Evolutionary conservation across 2,113 vertebrate genomes (phyloP).

Genomic region (Alligator mississippiensis): DNA sequence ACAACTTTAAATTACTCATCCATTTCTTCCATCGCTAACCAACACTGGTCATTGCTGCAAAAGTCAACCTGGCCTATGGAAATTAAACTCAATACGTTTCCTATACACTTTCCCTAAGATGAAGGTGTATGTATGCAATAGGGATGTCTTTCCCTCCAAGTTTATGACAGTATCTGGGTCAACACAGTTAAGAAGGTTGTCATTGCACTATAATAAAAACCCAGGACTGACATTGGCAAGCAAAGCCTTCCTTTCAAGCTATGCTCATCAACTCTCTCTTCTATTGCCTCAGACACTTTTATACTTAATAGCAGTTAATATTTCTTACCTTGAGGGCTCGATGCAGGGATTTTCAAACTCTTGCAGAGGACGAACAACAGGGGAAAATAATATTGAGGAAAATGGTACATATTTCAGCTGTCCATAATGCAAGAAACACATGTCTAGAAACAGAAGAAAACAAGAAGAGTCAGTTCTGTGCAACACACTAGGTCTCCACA

Average conservation of each 20-base stretch:
- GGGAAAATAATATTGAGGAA: background rate
- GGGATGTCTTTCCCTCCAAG: background rate
- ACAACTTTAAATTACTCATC: background rate
- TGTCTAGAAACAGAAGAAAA: background rate
- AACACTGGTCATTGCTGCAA: background rate
- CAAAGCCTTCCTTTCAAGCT: background rate
- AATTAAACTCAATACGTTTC: background rate
- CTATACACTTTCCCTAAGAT: background rate
- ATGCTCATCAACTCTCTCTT: background rate
- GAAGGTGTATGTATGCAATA: background rate
- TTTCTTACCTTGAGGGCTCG: background rate
- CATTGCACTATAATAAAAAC: background rate
- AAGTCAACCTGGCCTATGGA: background rate
- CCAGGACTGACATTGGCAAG: background rate
- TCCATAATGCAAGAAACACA: background rate
- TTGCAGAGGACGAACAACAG: background rate
- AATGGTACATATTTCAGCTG: background rate
- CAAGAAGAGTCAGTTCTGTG: background rate
- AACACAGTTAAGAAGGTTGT: background rate
- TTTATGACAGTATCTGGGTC: background rate
- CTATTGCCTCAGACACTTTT: background rate
- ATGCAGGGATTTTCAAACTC: background rate
- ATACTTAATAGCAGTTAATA: background rate
- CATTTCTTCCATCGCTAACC: background rate
- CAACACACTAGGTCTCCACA: background rate